phyloP scores from a whole-genome alignment of 1,140 invertebrate species.

The Hydropsyche tenuis region DNA sequence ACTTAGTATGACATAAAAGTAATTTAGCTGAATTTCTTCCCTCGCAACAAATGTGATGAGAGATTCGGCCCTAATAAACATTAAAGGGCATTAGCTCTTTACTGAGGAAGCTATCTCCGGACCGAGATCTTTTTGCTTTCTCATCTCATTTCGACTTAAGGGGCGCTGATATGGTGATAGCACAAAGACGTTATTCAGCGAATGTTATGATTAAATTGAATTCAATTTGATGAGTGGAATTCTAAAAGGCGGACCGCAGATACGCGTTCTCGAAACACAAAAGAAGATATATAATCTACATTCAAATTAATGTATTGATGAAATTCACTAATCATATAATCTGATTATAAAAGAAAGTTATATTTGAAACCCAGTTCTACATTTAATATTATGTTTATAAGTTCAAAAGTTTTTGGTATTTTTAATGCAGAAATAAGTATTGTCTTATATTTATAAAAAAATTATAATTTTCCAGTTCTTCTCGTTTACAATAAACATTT shows the following conservation, averaged over 20 bases:
- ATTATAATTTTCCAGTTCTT: too few relatives aligned
- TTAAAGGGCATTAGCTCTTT: conserved; percentile 46
- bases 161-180: conserved; percentile 43
- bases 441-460: too few relatives aligned
- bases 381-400: too few relatives aligned
- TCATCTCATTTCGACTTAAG: conserved; percentile 49
- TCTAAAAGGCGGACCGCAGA: neutral
- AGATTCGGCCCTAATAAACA: conserved; percentile 43
- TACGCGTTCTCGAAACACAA: too few relatives aligned
- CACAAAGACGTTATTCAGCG: conserved; percentile 44
- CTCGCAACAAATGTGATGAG: conserved; percentile 38
- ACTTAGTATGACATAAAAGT: conserved; percentile 44
- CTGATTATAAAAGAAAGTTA: too few relatives aligned
- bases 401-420: too few relatives aligned
- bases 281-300: too few relatives aligned
- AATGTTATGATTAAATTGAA: conserved; percentile 48
- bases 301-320: too few relatives aligned
- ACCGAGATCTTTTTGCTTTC: conserved; percentile 43
- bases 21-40: conserved; percentile 40
- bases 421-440: too few relatives aligned
- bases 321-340: too few relatives aligned
- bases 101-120: conserved; percentile 43
- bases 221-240: conserved; percentile 32
- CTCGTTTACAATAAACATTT: too few relatives aligned
- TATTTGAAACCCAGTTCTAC: too few relatives aligned